A percentile compares a stretch with the other conserved stretches of the same genome.
Conservation (phyloP, 1,140 invertebrate genomes). For the Drosophila prosaltans region DNA sequence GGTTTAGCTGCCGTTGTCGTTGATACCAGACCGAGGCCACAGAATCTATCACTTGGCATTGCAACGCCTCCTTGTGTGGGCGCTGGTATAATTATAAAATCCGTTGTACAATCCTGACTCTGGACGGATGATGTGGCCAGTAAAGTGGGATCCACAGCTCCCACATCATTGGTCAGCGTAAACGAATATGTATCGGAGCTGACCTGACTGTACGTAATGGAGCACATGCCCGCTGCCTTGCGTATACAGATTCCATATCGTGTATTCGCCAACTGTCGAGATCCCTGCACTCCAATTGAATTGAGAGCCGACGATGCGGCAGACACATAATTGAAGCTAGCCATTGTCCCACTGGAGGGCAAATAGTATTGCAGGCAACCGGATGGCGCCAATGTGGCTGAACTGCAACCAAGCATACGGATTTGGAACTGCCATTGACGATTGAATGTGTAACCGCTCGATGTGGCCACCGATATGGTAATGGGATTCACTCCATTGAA, state of each 20-base stretch:
- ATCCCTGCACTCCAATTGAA: slow-evolving; percentile 84
- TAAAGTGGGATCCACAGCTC: slow-evolving; percentile 84
- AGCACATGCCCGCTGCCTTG: slow-evolving; percentile 73
- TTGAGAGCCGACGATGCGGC: slow-evolving; percentile 84
- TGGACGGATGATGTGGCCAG: slow-evolving; percentile 84
- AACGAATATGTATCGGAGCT: slow-evolving; percentile 87
- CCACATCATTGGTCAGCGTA: slow-evolving; percentile 88
- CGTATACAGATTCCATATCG: slow-evolving; percentile 87
- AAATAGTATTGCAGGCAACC: slow-evolving; percentile 92
- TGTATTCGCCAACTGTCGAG: slow-evolving; percentile 88
- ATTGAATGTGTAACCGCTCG: slow-evolving; percentile 85
- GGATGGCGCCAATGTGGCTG: slow-evolving; percentile 85
- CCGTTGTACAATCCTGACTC: slow-evolving; percentile 86
- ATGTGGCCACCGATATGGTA: slow-evolving; percentile 87
- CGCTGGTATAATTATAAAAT: slow-evolving; percentile 90
- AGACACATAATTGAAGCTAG: slow-evolving; percentile 90
- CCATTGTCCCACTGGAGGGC: slow-evolving; percentile 86
- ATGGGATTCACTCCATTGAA: slow-evolving; percentile 88
- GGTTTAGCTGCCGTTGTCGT: slow-evolving; percentile 88
- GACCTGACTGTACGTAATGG: slow-evolving; percentile 78
- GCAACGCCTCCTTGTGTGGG: slow-evolving; percentile 84
- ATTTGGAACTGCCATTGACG: slow-evolving; percentile 91
- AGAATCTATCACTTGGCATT: slow-evolving; percentile 87
- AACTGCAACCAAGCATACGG: slow-evolving; percentile 89
- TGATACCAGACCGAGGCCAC: slow-evolving; percentile 87